Evolutionary conservation across 2,113 vertebrate species (phyloP).

Genomic region (Anolis sagrei): DNA sequence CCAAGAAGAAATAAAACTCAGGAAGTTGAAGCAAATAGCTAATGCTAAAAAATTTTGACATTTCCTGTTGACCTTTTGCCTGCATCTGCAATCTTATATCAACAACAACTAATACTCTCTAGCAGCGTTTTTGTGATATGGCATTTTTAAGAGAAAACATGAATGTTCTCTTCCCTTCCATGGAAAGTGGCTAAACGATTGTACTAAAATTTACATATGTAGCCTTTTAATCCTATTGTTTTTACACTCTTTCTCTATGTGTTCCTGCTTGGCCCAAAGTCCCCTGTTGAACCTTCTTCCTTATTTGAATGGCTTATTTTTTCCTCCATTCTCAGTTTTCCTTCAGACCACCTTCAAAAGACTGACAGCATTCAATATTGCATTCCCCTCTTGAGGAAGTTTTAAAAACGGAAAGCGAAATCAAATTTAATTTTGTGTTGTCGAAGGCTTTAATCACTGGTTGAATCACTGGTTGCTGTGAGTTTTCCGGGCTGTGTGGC

Average conservation of each 20-base stretch:
- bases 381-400: too few species aligned
- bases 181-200: background rate
- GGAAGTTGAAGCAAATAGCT: background rate
- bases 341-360: background rate
- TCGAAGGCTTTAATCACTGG: too few species aligned
- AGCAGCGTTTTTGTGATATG: background rate
- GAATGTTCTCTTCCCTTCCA: background rate
- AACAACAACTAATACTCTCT: slow-evolving; percentile 11
- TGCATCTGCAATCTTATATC: background rate
- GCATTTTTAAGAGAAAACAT: background rate
- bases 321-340: background rate
- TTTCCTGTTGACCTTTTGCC: slow-evolving; percentile 1
- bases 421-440: background rate
- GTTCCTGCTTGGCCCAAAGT: too few species aligned
- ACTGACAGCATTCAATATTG: background rate
- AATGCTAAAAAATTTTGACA: background rate
- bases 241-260: background rate
- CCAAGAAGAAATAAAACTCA: background rate
- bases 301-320: background rate
- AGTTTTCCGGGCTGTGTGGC: too few species aligned
- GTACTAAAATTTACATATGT: background rate
- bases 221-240: background rate
- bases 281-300: background rate
- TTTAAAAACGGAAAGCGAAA: background rate
- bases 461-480: too few species aligned